Evolutionary conservation across 2,888 invertebrate genomes (phyloP).

Genomic region (Sclerodermus sp.): DNA sequence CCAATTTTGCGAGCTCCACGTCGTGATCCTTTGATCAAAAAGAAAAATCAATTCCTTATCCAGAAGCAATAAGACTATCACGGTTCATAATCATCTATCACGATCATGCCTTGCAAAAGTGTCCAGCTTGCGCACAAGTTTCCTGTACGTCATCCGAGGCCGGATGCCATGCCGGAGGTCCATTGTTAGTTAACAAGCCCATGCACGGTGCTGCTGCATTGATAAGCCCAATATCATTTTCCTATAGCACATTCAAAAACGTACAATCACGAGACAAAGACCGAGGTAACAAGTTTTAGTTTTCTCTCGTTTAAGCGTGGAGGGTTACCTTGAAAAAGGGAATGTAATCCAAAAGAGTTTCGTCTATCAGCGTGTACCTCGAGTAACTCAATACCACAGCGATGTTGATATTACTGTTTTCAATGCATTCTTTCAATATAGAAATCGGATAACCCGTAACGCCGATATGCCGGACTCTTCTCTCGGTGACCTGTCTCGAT

Average conservation of each 20-base stretch:
- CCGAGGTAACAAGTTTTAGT: too few species aligned
- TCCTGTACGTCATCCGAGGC: conserved; percentile 67
- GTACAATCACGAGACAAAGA: too few species aligned
- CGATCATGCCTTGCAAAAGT: conserved; percentile 66
- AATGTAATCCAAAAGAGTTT: conserved; percentile 72
- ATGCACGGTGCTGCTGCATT: conserved; percentile 82
- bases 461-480: conserved; percentile 79
- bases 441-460: conserved; percentile 84
- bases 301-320: too few species aligned
- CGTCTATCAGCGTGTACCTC: conserved; percentile 79
- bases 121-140: conserved; percentile 65
- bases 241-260: conserved; percentile 61
- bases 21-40: conserved; percentile 58
- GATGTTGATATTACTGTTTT: conserved; percentile 67
- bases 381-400: conserved; percentile 77
- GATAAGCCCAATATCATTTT: conserved; percentile 74
- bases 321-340: conserved; percentile 72
- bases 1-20: conserved; percentile 73
- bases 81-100: neutral
- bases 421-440: conserved; percentile 73
- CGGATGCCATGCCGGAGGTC: conserved; percentile 82
- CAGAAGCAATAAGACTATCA: conserved; percentile 5
- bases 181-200: conserved; percentile 77
- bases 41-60: neutral
- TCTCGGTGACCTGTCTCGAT: conserved; percentile 71